Conservation (phyloP, 2,113 vertebrate genomes). For the Gnathonemus longibarbis region DNA sequence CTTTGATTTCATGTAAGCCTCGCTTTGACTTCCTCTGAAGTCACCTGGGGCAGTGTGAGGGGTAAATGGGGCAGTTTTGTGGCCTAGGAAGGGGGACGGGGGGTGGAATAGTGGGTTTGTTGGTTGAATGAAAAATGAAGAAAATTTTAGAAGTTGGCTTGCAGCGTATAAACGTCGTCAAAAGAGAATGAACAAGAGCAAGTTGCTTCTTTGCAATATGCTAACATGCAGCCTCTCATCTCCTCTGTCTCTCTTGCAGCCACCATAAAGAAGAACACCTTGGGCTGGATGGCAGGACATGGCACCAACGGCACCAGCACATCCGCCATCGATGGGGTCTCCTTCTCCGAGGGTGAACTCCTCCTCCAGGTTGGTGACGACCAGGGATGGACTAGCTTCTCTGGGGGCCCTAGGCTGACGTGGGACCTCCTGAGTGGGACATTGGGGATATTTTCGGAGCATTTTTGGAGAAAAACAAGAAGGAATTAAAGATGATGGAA, state of each 20-base stretch:
- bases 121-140: neutral
- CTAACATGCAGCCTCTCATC: conserved; percentile 4
- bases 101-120: conserved; percentile 11
- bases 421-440: neutral
- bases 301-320: conserved; percentile 20
- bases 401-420: neutral
- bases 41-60: neutral
- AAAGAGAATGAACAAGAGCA: neutral
- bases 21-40: conserved; percentile 14
- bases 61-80: neutral
- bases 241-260: conserved; percentile 43
- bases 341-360: conserved; percentile 66
- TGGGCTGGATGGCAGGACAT: neutral
- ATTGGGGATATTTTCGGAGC: neutral
- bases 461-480: neutral
- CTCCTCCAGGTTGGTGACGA: conserved; percentile 64
- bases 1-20: conserved; percentile 3
- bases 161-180: neutral
- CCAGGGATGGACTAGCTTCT: neutral
- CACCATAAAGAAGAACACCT: conserved; percentile 39
- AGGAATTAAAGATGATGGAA: neutral
- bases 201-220: neutral
- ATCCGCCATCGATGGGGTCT: conserved; percentile 44
- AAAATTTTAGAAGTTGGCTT: conserved; percentile 10
- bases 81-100: neutral